Evolutionary conservation across 2,888 invertebrate species (phyloP).

Genomic region (Chrysodeixis includens): DNA sequence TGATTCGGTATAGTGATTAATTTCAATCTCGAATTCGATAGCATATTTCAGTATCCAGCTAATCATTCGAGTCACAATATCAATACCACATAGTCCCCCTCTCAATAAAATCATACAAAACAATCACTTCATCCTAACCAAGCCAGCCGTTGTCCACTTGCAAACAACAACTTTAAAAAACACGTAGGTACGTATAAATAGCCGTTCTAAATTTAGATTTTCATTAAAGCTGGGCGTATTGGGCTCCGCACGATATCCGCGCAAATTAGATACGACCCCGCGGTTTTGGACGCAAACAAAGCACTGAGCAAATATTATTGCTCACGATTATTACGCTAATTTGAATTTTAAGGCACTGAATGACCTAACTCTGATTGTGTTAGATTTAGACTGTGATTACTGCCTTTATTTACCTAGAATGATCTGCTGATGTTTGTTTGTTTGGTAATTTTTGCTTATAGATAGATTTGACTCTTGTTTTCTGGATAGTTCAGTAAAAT

Average conservation of each 20-base stretch:
- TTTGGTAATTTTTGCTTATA: too few relatives aligned
- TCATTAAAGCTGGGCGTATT: conserved; percentile 52
- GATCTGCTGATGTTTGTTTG: too few relatives aligned
- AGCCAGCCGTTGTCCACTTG: neutral
- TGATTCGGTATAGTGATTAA: too few relatives aligned
- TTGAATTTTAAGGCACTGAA: conserved; percentile 18
- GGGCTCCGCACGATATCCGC: conserved; percentile 50
- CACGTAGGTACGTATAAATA: conserved; percentile 17
- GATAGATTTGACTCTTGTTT: too few relatives aligned
- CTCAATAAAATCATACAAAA: neutral
- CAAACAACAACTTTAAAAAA: neutral
- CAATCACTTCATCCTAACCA: neutral
- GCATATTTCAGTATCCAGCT: too few relatives aligned
- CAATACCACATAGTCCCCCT: neutral
- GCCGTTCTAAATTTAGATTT: conserved; percentile 52
- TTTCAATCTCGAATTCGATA: too few relatives aligned
- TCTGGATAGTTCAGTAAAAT: too few relatives aligned
- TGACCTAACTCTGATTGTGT: neutral
- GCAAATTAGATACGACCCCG: conserved; percentile 57
- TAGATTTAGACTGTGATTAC: neutral
- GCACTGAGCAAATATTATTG: conserved; percentile 42
- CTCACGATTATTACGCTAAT: conserved; percentile 35
- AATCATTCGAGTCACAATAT: too few relatives aligned
- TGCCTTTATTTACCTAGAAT: neutral
- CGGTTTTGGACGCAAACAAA: conserved; percentile 45